Evolutionary conservation across 2,888 invertebrate genomes (phyloP), one percentile per base, ranked within the genome.

Genomic region (Napeogenes inachia): DNA sequence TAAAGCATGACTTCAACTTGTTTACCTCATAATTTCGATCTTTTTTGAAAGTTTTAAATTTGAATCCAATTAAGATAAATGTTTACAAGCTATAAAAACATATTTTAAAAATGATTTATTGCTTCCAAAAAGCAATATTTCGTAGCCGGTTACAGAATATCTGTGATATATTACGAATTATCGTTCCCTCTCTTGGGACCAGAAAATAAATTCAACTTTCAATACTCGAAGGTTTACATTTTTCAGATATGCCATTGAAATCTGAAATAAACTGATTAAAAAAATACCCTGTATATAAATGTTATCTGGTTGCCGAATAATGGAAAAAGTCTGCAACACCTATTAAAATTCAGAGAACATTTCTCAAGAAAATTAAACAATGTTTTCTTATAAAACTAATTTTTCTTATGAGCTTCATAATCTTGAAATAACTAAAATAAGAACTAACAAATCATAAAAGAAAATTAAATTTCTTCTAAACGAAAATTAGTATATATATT

Each of bases 261-360:
- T 13, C 47, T 6, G 47, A 50, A 42, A 32, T 30, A 42, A 10
- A 38, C 21, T 58, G 38, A 58, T 47, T 54, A 60, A 13, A 55
- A 56, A 65, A 63, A 60, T 50, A 61, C 60, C 45, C 4, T 45
- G 50, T 57, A 30, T 35, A 46, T 56, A 42, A 56, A 56, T 57
- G 32, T 53, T 65, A 56, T 55, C 35, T 38, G 21, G 32, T 35
- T 4, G 45, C 47, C 53, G 61, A 58, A 64, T 66, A 66, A 64
- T 64, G 56, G 62, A 58, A 64, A 66, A 66, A 64, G 56, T 66
- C 61, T 56, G 60, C 55, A 45, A 50, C 35, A 13, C 53, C 32
- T 4, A 62, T 64, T 66, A 64, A 64, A 60, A 64, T 66, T 66
- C 56, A 60, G 57, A 35, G 45, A 47, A 62, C 45, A 55, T 53